Percentiles rank a stretch among this genome's conserved stretches.
Evolutionary conservation across 2,113 vertebrate species (phyloP).

Genomic region (Sapajus apella): DNA sequence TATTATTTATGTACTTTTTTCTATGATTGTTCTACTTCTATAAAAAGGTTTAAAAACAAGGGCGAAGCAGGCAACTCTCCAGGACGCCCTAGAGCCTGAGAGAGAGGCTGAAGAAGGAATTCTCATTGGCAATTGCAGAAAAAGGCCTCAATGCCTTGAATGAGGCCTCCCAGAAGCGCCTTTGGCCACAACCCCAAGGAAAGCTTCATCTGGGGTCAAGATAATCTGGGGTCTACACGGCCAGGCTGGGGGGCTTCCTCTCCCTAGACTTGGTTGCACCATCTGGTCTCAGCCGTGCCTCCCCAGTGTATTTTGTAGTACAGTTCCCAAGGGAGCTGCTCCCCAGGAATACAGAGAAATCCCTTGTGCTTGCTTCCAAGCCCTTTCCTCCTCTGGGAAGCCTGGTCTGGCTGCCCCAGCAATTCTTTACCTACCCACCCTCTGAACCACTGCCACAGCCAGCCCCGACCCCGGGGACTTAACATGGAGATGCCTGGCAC

Average conservation of each 20-base stretch:
- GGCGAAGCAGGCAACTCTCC: neutral
- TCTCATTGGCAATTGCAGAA: neutral
- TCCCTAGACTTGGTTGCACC: no score
- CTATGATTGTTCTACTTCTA: neutral
- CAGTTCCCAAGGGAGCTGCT: neutral
- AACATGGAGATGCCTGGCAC: neutral
- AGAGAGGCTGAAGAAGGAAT: neutral
- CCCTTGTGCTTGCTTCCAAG: neutral
- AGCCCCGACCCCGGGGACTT: no score
- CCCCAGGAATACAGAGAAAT: neutral
- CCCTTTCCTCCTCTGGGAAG: neutral
- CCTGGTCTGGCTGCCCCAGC: neutral
- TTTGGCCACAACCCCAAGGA: neutral
- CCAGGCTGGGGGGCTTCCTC: neutral
- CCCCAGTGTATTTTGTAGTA: neutral
- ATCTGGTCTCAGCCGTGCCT: neutral
- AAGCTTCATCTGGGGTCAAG: neutral
- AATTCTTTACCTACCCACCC: neutral
- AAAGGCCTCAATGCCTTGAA: neutral
- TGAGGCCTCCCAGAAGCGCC: neutral
- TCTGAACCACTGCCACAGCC: neutral
- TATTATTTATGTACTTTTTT: neutral
- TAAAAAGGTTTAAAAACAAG: neutral
- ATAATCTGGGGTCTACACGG: rapidly evolving
- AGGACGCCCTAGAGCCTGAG: neutral